Base-by-base conservation (phyloP, 2,888 invertebrate genomes). In the Pyralis farinalis region DNA sequence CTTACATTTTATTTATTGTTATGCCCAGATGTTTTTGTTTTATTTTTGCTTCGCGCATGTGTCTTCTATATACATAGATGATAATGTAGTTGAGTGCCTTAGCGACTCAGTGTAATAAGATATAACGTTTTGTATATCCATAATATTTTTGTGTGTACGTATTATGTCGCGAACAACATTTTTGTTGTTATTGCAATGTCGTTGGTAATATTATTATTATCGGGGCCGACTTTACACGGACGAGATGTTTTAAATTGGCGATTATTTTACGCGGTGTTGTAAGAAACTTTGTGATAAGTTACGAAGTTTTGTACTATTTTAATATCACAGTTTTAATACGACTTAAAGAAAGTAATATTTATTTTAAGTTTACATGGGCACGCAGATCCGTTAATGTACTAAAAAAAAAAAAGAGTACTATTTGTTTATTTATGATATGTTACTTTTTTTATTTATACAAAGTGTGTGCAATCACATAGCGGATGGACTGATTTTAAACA, bases 31-130 rank as follows among this genome's bases (percentile, higher is more conserved):
- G 66, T 61, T 57, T 55, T 60, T 16, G 25, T 65, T 64, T 64
- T 53, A 44, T 49, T 63, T 63, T 3, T 66, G 76, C 78, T 82
- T 78, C 66, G 54, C 55, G 78, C 80, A 68, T 70, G 51, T 65
- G 25, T 74, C 66, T 71, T 71, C 69, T 77, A 75, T 81, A 77
- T 71, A 64, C 56, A 70, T 74, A 76, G 75, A 73, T 70, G 60
- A 63, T 77, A 82, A 78, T 59, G 76, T 83, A 83, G 82, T 58
- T 80, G 87, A 87, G 87, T 88, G 87, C 87, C 88, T 87, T 87
- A 87, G 87, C 87, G 77, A 85, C 86, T 87, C 87, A 79, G 63
- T 82, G 71, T 79, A 75, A 70, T 79, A 74, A 78, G 75, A 69
- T 74, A 65, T 60, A 62, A 61, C 67, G 50, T 58, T 72, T 73